A percentile compares a stretch with the other conserved stretches of the same genome.
These are phyloP conservation scores for Myotis lucifugus DNA, from an alignment of 2,113 vertebrate genomes.

Conservation along the genomic window DNA sequence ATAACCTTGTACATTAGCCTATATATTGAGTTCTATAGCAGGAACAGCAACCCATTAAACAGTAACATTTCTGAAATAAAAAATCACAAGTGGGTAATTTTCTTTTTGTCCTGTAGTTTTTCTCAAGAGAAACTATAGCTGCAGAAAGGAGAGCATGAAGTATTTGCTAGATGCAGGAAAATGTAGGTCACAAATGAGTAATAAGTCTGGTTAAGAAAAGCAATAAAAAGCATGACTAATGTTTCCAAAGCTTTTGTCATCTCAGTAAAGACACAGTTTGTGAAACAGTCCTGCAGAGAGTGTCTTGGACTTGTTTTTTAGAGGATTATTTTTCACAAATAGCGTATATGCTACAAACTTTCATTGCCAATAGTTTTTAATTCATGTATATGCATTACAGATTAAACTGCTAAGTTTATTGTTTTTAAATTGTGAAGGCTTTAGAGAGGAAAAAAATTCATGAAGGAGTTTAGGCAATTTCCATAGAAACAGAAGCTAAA, in stretches of 20 bases:
- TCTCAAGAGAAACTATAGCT: background rate
- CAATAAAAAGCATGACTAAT: slow-evolving; percentile 60
- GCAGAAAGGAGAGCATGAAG: background rate
- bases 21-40: background rate
- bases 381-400: slow-evolving; percentile 49
- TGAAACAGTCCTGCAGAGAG: slow-evolving; percentile 50
- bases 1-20: background rate
- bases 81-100: background rate
- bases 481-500: slow-evolving; percentile 73
- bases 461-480: slow-evolving; percentile 72
- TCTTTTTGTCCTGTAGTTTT: slow-evolving; percentile 34
- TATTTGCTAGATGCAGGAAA: slow-evolving; percentile 53
- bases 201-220: slow-evolving; percentile 40
- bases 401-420: slow-evolving; percentile 61
- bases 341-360: slow-evolving; percentile 36
- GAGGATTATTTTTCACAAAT: slow-evolving; percentile 51
- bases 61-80: background rate
- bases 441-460: slow-evolving; percentile 39
- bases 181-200: slow-evolving; percentile 31
- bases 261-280: slow-evolving; percentile 56
- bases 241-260: slow-evolving; percentile 63
- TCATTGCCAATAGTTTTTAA: background rate
- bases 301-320: slow-evolving; percentile 10
- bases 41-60: background rate
- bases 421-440: slow-evolving; percentile 27